Percentiles rank a stretch among this genome's conserved stretches.
Conservation (phyloP, 2,797 vertebrate genomes). For the Epinephelus malabaricus region DNA sequence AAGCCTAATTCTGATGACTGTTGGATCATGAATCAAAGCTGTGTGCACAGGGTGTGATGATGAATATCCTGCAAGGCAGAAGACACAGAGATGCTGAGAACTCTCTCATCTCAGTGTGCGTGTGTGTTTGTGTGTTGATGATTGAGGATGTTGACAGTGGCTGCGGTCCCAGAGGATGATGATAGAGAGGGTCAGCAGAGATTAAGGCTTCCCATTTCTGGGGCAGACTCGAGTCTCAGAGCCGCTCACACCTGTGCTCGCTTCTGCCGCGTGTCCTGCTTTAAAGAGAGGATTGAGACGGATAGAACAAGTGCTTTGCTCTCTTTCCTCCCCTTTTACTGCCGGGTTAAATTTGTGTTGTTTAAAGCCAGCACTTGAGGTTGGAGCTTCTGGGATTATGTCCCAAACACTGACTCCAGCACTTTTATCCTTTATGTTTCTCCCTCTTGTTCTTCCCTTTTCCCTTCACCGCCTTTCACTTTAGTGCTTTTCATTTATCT, state of each 20-base stretch:
- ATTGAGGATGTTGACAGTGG: slow-evolving; percentile 39
- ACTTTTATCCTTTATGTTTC: slow-evolving; percentile 33
- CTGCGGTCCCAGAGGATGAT: slow-evolving; percentile 51
- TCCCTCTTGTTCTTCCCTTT: slow-evolving; percentile 33
- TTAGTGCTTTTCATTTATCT: slow-evolving; percentile 39
- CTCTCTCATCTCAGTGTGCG: slow-evolving; percentile 1
- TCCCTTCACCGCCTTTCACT: slow-evolving; percentile 14
- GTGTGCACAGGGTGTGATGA: slow-evolving; percentile 32
- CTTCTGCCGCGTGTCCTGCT: slow-evolving; percentile 64
- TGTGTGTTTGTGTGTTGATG: slow-evolving; percentile 23
- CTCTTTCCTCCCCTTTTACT: slow-evolving; percentile 48
- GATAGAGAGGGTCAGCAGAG: slow-evolving; percentile 52
- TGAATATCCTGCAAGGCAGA: slow-evolving; percentile 28
- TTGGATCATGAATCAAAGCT: slow-evolving; percentile 38
- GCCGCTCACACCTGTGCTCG: slow-evolving; percentile 65
- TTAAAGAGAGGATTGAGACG: slow-evolving; percentile 63
- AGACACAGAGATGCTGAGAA: neutral
- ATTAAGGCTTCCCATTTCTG: slow-evolving; percentile 63
- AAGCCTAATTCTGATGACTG: slow-evolving; percentile 4
- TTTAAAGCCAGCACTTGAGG: slow-evolving; percentile 59
- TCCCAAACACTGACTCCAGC: slow-evolving; percentile 44
- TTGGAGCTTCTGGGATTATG: slow-evolving; percentile 67
- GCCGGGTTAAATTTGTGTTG: slow-evolving; percentile 55
- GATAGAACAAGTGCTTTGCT: slow-evolving; percentile 51
- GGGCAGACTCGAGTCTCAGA: slow-evolving; percentile 41